phyloP scores from a whole-genome alignment of 2,888 invertebrate genomes.

The Dynastes hyllus region DNA sequence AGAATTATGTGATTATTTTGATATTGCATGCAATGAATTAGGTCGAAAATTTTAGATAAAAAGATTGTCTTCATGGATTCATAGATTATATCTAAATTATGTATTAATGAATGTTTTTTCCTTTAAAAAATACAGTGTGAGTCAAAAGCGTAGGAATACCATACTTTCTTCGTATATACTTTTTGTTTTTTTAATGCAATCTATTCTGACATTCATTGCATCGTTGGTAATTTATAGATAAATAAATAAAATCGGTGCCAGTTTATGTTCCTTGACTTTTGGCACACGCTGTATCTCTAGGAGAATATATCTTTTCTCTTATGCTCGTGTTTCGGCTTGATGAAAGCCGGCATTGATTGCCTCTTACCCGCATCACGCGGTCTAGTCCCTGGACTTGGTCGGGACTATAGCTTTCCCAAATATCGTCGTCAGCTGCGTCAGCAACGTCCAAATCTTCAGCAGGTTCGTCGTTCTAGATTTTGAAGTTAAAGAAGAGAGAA shows the following conservation, averaged over 20 bases:
- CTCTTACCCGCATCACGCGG: conserved; percentile 76
- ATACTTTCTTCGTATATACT: not conserved
- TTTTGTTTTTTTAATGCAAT: too few species aligned
- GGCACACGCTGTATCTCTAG: not conserved
- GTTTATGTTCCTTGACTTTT: not conserved
- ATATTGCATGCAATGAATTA: not conserved
- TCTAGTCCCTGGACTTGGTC: conserved; percentile 74
- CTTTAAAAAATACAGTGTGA: not conserved
- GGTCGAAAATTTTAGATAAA: too few species aligned
- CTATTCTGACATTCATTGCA: too few species aligned
- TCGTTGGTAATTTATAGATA: too few species aligned
- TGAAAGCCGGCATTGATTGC: conserved; percentile 25
- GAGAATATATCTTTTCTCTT: conserved; percentile 5
- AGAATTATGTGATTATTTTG: too few species aligned
- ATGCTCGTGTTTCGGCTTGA: conserved; percentile 25
- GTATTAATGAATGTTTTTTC: not conserved
- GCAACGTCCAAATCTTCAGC: conserved; percentile 74
- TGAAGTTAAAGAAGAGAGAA: conserved; percentile 38
- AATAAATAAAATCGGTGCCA: too few species aligned
- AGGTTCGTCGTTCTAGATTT: conserved; percentile 84
- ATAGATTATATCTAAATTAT: not conserved
- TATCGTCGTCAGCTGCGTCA: conserved; percentile 76
- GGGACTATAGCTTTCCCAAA: conserved; percentile 77
- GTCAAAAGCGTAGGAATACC: not conserved
- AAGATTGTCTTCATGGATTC: too few species aligned